Evolutionary conservation across 2,888 invertebrate genomes (phyloP).

Genomic region (Athalia circularis): DNA sequence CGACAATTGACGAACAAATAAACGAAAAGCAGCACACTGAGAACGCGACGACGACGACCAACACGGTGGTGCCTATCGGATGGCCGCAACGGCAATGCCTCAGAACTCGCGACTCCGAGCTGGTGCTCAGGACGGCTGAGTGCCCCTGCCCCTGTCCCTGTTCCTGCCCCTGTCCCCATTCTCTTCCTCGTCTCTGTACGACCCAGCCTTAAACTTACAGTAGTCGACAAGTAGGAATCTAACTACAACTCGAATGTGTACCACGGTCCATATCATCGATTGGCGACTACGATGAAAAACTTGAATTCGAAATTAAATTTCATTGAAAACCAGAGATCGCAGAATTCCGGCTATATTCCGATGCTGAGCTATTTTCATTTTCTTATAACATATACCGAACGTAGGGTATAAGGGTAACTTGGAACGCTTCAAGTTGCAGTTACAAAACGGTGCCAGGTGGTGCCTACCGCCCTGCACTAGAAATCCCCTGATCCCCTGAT

Average conservation of each 20-base stretch:
- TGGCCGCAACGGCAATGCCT: constrained; percentile 35
- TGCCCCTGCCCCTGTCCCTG: constrained; percentile 4
- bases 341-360: too few relatives aligned
- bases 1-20: not conserved
- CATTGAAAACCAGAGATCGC: too few relatives aligned
- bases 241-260: too few relatives aligned
- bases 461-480: constrained; percentile 11
- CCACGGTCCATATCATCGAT: too few relatives aligned
- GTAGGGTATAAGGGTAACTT: not conserved
- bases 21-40: not conserved
- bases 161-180: not conserved
- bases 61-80: constrained; percentile 30
- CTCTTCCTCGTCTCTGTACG: not conserved
- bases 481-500: too few relatives aligned
- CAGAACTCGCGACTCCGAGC: not conserved
- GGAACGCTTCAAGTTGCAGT: not conserved
- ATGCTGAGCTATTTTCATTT: too few relatives aligned
- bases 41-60: not conserved
- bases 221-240: too few relatives aligned
- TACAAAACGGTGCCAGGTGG: constrained; percentile 40
- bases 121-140: constrained; percentile 15
- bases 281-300: too few relatives aligned
- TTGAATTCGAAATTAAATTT: too few relatives aligned
- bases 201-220: too few relatives aligned
- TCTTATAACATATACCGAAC: not conserved